Base-by-base conservation (phyloP, 2,797 vertebrate species). In the Oophaga sylvatica region DNA sequence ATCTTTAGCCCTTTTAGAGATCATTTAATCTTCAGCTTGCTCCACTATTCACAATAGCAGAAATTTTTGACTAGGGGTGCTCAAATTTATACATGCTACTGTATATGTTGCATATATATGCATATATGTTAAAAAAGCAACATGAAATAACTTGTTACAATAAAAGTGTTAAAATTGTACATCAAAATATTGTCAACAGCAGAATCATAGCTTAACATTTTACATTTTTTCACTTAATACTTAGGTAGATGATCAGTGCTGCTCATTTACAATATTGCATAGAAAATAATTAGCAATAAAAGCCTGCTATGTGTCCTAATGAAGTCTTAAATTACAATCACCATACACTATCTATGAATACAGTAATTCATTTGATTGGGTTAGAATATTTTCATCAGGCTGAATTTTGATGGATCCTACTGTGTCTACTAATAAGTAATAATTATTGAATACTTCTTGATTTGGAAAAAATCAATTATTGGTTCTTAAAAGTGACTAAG, bases 281-380 rank as follows among this genome's bases (percentile, higher is more conserved):
- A 45, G 10, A 76, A 76, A n/a, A 76, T 48, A n/a, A 76, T 76
- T 76, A n/a, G 22, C 73, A 53, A 76, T 76, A 76, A 53, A 76
- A 53, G 15, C 73, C 10, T 15, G 73, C 22, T 19, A n/a, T n/a
- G 10, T 53, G 41, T 10, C 11, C 73, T 53, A 22, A 76, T 76
- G 19, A 76, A 20, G 73, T n/a, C 10, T 53, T 53, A 22, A 13
- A 48, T 6, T n/a, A 48, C 41, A 76, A 53, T 76, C 73, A 48
- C 0, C 45, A 48, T 76, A 48, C n/a, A 76, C 22, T 22, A 19
- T 73, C 19, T 17, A 76, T 6, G 13, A 48, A 22, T 22, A n/a
- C 4, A 76, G 73, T 13, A n/a, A 76, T 76, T 48, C 20, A n/a
- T 8, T 22, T 76, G 73, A 76, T 48, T 75, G 20, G 17, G 4